Percentiles rank a stretch among this genome's conserved stretches.
Evolutionary conservation across 2,113 vertebrate species (phyloP).

Genomic region (Lepisosteus osseus): DNA sequence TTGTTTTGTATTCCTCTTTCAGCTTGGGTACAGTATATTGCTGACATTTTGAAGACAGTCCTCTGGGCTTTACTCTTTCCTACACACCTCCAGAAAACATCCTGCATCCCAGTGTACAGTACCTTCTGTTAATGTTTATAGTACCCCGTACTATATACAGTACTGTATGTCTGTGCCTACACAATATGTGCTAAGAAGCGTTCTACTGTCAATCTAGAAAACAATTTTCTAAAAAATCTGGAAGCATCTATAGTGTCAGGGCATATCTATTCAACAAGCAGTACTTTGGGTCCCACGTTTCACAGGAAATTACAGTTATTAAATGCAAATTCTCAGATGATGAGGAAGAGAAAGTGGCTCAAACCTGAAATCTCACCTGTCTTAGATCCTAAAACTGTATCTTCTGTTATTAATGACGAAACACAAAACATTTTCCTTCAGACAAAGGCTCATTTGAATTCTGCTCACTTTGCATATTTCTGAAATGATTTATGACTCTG

Average conservation of each 20-base stretch:
- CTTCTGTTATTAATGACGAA: constrained; percentile 28
- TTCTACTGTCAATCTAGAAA: constrained; percentile 6
- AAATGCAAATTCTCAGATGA: not conserved
- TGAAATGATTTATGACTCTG: constrained; percentile 23
- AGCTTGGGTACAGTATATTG: too few relatives aligned
- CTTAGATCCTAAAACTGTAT: not conserved
- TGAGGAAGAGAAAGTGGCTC: not conserved
- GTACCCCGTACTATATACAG: too few relatives aligned
- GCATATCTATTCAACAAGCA: not conserved
- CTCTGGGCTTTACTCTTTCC: too few relatives aligned
- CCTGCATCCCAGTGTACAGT: too few relatives aligned
- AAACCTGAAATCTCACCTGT: constrained; percentile 39
- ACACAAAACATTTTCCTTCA: constrained; percentile 8
- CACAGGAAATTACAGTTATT: not conserved
- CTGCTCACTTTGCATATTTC: constrained; percentile 25
- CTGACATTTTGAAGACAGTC: too few relatives aligned
- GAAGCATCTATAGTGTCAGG: not conserved
- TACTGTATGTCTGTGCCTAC: too few relatives aligned
- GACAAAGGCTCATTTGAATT: constrained; percentile 25
- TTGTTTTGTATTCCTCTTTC: too few relatives aligned
- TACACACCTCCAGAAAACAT: too few relatives aligned
- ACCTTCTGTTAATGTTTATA: too few relatives aligned
- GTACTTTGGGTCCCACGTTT: not conserved
- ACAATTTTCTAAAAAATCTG: not conserved
- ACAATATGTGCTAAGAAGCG: too few relatives aligned